Evolutionary conservation across 1,140 invertebrate genomes (phyloP).

Genomic region (Metaphire vulgaris): DNA sequence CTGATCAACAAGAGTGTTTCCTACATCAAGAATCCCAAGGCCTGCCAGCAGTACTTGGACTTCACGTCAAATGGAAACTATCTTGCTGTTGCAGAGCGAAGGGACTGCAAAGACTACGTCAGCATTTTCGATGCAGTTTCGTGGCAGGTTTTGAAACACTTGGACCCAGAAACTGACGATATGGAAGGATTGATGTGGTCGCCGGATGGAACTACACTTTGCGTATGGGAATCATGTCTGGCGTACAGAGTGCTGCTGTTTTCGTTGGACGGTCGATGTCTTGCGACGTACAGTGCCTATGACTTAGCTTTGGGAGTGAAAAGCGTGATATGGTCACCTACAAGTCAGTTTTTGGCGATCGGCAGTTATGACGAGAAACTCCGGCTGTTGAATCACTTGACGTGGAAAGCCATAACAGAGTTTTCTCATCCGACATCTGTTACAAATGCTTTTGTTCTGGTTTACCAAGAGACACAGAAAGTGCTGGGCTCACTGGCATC

Average conservation of each 20-base stretch:
- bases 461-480: background rate
- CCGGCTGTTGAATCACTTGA: constrained; percentile 51
- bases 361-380: constrained; percentile 55
- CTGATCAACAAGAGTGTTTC: constrained; percentile 53
- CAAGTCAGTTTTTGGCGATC: constrained; percentile 53
- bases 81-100: constrained; percentile 53
- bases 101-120: constrained; percentile 54
- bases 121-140: constrained; percentile 52
- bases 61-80: constrained; percentile 45
- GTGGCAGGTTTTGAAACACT: constrained; percentile 52
- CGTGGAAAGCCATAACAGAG: constrained; percentile 49
- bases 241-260: constrained; percentile 44
- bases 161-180: constrained; percentile 52
- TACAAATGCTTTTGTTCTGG: constrained; percentile 13
- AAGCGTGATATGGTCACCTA: constrained; percentile 51
- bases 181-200: constrained; percentile 51
- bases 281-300: constrained; percentile 49
- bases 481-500: background rate
- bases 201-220: constrained; percentile 47
- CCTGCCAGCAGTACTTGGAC: constrained; percentile 41
- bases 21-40: constrained; percentile 55
- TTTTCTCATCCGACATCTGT: constrained; percentile 36
- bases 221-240: constrained; percentile 51
- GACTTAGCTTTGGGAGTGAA: constrained; percentile 53
- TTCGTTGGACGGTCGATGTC: constrained; percentile 50